Conservation (phyloP, 2,888 invertebrate genomes). For the Drosophila tanythrix region DNA sequence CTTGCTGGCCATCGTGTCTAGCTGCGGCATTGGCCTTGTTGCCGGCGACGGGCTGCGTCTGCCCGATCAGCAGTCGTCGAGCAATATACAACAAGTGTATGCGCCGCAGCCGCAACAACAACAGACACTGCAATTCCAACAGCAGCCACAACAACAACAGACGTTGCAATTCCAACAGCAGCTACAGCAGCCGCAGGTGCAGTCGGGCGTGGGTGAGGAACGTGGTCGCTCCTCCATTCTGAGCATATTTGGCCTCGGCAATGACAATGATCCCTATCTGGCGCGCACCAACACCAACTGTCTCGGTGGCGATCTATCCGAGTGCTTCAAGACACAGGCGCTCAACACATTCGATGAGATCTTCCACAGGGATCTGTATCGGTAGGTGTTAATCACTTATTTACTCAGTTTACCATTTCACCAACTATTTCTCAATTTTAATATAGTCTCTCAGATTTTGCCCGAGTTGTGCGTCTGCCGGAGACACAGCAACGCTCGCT, state of each 20-base stretch:
- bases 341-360: conserved; percentile 91
- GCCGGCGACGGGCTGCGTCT: conserved; percentile 87
- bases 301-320: conserved; percentile 92
- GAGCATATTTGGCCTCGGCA: conserved; percentile 93
- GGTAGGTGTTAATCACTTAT: conserved; percentile 66
- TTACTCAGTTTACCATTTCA: not conserved
- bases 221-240: conserved; percentile 88
- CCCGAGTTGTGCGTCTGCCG: conserved; percentile 89
- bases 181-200: conserved; percentile 34
- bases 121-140: conserved; percentile 59
- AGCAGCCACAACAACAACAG: conserved; percentile 62
- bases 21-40: conserved; percentile 85
- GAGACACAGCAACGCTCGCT: conserved; percentile 89
- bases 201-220: conserved; percentile 74
- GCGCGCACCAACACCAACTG: conserved; percentile 91
- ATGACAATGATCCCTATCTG: conserved; percentile 92
- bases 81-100: conserved; percentile 67
- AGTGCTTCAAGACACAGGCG: conserved; percentile 93
- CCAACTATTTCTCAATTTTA: not conserved
- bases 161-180: conserved; percentile 60
- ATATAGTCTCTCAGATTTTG: conserved; percentile 88
- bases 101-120: conserved; percentile 65
- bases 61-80: conserved; percentile 85
- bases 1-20: conserved; percentile 84
- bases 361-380: conserved; percentile 88